These are phyloP conservation scores for Netta rufina DNA, from an alignment of 2,797 vertebrate species.

Conservation along the genomic window DNA sequence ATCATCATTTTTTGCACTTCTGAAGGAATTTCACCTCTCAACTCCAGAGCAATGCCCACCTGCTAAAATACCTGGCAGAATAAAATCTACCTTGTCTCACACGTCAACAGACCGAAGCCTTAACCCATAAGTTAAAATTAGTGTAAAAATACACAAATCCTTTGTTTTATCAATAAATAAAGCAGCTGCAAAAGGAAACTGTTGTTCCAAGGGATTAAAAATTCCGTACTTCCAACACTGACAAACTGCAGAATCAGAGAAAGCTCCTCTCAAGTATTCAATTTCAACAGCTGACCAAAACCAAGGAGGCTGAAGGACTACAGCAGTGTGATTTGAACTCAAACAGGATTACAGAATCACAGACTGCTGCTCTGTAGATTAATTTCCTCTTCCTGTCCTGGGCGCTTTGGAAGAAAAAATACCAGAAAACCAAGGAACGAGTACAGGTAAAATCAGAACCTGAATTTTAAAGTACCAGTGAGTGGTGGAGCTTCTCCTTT, in stretches of 20 bases:
- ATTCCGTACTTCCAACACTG: background rate
- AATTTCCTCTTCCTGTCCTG: background rate
- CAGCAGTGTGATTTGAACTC: background rate
- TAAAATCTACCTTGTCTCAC: background rate
- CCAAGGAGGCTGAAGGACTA: background rate
- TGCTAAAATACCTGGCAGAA: background rate
- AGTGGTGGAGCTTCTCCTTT: background rate
- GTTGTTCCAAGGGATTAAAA: constrained; percentile 44
- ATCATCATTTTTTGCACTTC: background rate
- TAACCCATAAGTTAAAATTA: background rate
- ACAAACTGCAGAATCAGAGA: background rate
- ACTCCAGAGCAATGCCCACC: background rate
- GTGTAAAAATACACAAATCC: background rate
- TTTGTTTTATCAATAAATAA: background rate
- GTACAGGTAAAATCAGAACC: background rate
- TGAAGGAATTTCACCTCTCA: background rate
- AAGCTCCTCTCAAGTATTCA: background rate
- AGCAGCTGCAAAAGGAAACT: background rate
- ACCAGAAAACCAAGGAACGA: background rate
- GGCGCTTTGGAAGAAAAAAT: background rate
- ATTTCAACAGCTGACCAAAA: background rate
- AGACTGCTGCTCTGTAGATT: background rate
- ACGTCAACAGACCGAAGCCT: background rate
- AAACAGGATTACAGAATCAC: background rate
- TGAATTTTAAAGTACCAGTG: background rate